Evolutionary conservation across 2,888 invertebrate genomes (phyloP).

Genomic region (Fragum fragum): DNA sequence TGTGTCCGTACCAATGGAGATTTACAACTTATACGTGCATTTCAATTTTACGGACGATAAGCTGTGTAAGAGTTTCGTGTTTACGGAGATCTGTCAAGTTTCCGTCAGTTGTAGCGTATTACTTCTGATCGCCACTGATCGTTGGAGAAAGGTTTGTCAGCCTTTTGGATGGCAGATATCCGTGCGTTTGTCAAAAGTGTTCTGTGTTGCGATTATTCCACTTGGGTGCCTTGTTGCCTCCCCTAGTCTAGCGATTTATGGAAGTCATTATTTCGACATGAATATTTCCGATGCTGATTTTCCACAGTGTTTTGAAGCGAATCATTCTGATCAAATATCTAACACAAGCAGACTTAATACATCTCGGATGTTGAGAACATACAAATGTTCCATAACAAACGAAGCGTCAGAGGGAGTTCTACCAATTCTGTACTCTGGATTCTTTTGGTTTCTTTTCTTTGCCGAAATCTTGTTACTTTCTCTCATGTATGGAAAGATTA

Average conservation of each 20-base stretch:
- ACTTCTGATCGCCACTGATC: conserved; percentile 8
- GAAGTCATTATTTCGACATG: conserved; percentile 12
- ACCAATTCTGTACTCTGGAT: conserved; percentile 4
- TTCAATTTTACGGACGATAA: conserved; percentile 8
- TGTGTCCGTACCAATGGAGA: conserved; percentile 9
- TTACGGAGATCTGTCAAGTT: conserved; percentile 12
- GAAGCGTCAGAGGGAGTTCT: conserved; percentile 4
- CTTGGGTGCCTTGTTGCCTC: conserved; percentile 1
- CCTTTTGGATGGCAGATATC: conserved; percentile 21
- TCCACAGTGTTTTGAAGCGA: background rate
- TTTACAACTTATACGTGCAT: conserved; percentile 8
- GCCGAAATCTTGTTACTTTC: background rate
- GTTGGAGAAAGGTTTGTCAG: conserved; percentile 25
- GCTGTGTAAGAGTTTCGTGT: conserved; percentile 9
- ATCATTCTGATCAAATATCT: background rate
- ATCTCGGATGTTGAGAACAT: background rate
- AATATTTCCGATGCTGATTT: background rate
- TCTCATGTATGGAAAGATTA: background rate
- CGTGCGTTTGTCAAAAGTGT: background rate
- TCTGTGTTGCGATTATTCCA: background rate
- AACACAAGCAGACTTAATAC: background rate
- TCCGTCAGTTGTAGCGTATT: background rate
- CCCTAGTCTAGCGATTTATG: conserved; percentile 8
- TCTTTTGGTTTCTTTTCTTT: conserved; percentile 20
- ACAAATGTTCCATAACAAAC: conserved; percentile 2